These are phyloP conservation scores for Rhinichthys klamathensis DNA, from an alignment of 2,113 vertebrate genomes.

Conservation along the genomic window DNA sequence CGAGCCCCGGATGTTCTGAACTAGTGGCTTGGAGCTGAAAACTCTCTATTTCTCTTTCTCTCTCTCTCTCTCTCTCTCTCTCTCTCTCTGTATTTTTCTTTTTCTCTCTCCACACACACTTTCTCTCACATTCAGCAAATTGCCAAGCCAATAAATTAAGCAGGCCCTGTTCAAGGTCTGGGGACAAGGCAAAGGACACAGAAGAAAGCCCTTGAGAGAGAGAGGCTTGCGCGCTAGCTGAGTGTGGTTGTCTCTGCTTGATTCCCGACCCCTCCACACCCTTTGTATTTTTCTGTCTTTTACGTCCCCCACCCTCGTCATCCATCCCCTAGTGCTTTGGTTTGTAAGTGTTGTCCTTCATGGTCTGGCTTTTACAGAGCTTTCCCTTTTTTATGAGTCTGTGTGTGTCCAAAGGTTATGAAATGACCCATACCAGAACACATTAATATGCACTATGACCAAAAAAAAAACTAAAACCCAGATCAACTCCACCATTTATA, in stretches of 20 bases:
- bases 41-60: conserved; percentile 35
- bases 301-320: conserved; percentile 29
- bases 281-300: conserved; percentile 52
- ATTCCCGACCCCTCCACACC: conserved; percentile 55
- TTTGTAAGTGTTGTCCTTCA: conserved; percentile 60
- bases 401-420: conserved; percentile 22
- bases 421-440: conserved; percentile 16
- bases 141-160: conserved; percentile 72
- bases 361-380: conserved; percentile 50
- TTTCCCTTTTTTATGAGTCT: conserved; percentile 47
- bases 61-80: neutral
- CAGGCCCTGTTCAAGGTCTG: conserved; percentile 62
- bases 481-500: conserved; percentile 5
- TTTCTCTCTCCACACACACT: conserved; percentile 5
- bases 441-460: conserved; percentile 18
- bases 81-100: neutral
- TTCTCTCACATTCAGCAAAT: conserved; percentile 68
- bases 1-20: conserved; percentile 67
- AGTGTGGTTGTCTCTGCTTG: conserved; percentile 59
- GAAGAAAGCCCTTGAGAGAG: conserved; percentile 62
- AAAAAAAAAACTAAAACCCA: neutral
- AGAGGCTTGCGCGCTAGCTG: conserved; percentile 36
- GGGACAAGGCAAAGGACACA: conserved; percentile 67
- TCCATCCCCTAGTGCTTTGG: conserved; percentile 41
- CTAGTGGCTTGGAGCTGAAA: conserved; percentile 62